Evolutionary conservation across 2,888 invertebrate genomes (phyloP).

Genomic region (Amblyjoppa fuscipennis): DNA sequence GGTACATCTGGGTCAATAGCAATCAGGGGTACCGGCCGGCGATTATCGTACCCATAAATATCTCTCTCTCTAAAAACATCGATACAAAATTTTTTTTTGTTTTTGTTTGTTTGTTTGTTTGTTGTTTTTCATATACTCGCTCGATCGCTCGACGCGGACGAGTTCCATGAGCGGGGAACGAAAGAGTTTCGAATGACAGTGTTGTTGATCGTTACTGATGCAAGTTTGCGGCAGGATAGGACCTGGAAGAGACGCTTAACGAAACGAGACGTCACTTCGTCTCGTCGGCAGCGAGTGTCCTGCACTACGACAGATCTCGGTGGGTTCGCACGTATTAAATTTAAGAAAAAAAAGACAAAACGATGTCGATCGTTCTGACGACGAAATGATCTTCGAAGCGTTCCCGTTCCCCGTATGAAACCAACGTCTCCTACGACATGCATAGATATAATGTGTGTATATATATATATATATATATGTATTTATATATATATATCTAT

Average conservation of each 20-base stretch:
- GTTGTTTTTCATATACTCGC: constrained; percentile 60
- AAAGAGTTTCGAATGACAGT: constrained; percentile 52
- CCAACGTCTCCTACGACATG: constrained; percentile 64
- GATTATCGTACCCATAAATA: constrained; percentile 77
- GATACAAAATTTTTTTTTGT: constrained; percentile 76
- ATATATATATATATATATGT: constrained; percentile 52
- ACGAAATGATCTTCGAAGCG: constrained; percentile 55
- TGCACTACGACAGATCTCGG: constrained; percentile 51
- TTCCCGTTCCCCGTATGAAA: constrained; percentile 65
- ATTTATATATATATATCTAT: constrained; percentile 57
- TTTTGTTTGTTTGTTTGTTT: constrained; percentile 45
- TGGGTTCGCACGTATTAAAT: constrained; percentile 48
- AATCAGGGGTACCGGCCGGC: constrained; percentile 71
- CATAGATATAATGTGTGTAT: constrained; percentile 54
- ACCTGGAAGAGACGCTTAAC: constrained; percentile 53
- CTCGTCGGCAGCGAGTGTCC: constrained; percentile 10
- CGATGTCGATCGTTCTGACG: constrained; percentile 17
- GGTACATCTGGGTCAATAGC: constrained; percentile 64
- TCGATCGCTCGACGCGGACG: constrained; percentile 65
- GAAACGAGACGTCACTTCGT: not conserved
- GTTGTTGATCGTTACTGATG: constrained; percentile 17
- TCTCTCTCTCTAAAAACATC: constrained; percentile 80
- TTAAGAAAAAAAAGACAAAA: constrained; percentile 22
- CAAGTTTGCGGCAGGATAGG: constrained; percentile 26
- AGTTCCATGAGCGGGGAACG: constrained; percentile 64